These are phyloP conservation scores for Drusus annulatus DNA, from an alignment of 1,140 invertebrate species.

Conservation along the genomic window DNA sequence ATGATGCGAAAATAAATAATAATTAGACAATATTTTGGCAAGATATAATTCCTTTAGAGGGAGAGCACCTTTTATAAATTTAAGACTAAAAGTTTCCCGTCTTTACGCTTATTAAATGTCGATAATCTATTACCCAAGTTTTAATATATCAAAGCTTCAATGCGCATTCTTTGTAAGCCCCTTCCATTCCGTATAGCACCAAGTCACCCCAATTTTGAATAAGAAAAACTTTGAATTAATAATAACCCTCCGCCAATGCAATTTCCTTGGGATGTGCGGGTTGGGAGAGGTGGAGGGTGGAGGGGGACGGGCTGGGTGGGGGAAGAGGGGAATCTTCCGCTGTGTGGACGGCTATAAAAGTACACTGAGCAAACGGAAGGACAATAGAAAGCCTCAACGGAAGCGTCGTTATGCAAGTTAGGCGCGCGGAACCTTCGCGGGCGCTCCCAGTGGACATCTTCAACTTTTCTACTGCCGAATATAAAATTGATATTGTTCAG, in stretches of 20 bases:
- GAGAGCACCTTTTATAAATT: too few relatives aligned
- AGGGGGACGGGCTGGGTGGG: too few relatives aligned
- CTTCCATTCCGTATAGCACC: conserved; percentile 1
- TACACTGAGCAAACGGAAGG: conserved; percentile 48
- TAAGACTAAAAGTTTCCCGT: background rate
- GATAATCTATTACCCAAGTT: conserved; percentile 43
- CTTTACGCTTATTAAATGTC: conserved; percentile 33
- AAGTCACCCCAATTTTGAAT: conserved; percentile 28
- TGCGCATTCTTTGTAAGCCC: conserved; percentile 28
- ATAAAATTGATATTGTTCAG: background rate
- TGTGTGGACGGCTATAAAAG: conserved; percentile 46
- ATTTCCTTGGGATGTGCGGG: conserved; percentile 12
- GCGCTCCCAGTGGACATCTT: conserved; percentile 14
- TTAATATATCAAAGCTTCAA: conserved; percentile 37
- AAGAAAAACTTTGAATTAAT: conserved; percentile 47
- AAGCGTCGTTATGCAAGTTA: conserved; percentile 52
- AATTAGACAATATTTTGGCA: too few relatives aligned
- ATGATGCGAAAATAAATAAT: too few relatives aligned
- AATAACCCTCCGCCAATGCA: conserved; percentile 41
- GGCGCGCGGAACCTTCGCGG: conserved; percentile 14
- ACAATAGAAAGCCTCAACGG: conserved; percentile 50
- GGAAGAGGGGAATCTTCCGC: background rate
- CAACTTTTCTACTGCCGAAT: background rate
- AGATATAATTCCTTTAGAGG: too few relatives aligned
- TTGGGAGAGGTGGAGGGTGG: too few relatives aligned